Evolutionary conservation across 2,797 vertebrate genomes (phyloP).

Genomic region (Pristis pectinata): DNA sequence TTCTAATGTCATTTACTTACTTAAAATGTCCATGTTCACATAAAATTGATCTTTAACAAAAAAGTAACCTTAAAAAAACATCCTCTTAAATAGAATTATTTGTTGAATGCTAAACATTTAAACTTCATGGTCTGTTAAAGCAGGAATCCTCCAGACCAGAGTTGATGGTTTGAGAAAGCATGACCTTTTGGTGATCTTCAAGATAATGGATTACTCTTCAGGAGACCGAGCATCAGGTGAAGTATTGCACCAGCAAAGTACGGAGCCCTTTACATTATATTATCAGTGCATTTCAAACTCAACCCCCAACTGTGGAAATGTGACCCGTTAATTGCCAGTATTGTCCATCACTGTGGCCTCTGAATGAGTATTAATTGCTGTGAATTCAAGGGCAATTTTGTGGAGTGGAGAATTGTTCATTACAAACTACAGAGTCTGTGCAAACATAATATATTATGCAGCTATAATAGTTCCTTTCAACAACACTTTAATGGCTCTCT

Average conservation of each 20-base stretch:
- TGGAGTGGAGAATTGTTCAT: conserved; percentile 17
- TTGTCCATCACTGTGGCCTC: neutral
- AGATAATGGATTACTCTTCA: conserved; percentile 3
- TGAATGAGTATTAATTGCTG: conserved; percentile 25
- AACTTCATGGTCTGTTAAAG: neutral
- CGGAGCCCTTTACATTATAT: neutral
- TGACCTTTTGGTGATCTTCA: conserved; percentile 10
- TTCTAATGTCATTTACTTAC: neutral
- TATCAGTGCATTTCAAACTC: neutral
- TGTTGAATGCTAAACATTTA: neutral
- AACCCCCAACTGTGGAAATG: neutral
- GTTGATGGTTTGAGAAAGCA: neutral
- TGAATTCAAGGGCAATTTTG: conserved; percentile 30
- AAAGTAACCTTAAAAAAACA: neutral
- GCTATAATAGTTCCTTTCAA: neutral
- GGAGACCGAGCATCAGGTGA: conserved; percentile 14
- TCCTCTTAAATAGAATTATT: neutral
- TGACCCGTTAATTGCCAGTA: neutral
- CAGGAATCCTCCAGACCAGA: neutral
- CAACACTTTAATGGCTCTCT: neutral
- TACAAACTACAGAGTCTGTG: neutral
- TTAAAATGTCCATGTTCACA: neutral
- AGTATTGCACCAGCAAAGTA: conserved; percentile 3
- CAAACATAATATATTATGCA: neutral
- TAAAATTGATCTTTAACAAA: neutral